Evolutionary conservation across 2,113 vertebrate genomes (phyloP).

Genomic region (Laterallus jamaicensis): DNA sequence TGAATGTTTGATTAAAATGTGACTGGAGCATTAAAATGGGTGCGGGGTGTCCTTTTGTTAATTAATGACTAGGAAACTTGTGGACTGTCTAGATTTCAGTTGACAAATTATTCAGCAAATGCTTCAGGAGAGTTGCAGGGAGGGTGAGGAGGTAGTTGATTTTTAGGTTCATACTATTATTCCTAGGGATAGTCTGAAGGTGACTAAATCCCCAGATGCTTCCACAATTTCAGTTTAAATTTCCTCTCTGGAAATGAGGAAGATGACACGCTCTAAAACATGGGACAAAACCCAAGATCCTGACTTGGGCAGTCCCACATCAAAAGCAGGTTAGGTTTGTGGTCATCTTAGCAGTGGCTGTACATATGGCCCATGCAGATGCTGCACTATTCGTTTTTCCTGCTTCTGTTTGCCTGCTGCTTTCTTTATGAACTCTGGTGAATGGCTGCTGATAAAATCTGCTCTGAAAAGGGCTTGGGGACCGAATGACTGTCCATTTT

Average conservation of each 20-base stretch:
- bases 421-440: background rate
- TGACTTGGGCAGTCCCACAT: background rate
- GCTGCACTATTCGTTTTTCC: background rate
- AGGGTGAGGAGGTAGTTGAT: background rate
- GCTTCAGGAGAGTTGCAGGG: background rate
- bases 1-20: constrained; percentile 52
- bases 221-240: background rate
- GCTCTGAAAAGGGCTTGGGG: background rate
- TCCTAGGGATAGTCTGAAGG: background rate
- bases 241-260: background rate
- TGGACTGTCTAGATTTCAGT: background rate
- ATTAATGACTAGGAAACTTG: background rate
- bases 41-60: constrained; percentile 34
- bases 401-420: background rate
- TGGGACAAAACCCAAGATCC: background rate
- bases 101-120: background rate
- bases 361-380: background rate
- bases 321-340: background rate
- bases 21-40: constrained; percentile 40
- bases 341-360: background rate
- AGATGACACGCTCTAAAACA: background rate
- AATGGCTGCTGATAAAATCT: background rate
- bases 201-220: background rate
- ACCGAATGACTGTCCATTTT: background rate
- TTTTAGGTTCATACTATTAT: background rate